Evolutionary conservation across 2,797 vertebrate species (phyloP).

Genomic region (Poliocrania exsul): DNA sequence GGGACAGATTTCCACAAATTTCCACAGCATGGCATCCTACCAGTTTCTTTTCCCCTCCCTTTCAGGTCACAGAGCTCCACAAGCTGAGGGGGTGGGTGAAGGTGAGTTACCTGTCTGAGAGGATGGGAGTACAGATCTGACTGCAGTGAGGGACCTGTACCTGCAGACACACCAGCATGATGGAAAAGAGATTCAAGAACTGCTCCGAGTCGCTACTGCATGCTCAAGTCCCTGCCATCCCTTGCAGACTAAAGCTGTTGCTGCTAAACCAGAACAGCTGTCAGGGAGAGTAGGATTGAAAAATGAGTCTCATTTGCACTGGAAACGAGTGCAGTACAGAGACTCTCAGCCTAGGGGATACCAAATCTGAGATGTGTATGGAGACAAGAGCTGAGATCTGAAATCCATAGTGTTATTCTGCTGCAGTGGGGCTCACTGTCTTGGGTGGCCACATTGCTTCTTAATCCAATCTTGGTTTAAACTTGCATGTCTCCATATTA

Average conservation of each 20-base stretch:
- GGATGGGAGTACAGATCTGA: background rate
- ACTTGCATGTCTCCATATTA: background rate
- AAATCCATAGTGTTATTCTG: background rate
- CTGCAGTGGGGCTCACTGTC: background rate
- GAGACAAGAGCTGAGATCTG: background rate
- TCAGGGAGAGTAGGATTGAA: background rate
- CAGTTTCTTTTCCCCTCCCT: background rate
- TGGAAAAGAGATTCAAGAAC: background rate
- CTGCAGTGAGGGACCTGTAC: rapidly evolving
- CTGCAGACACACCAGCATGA: background rate
- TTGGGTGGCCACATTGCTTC: background rate
- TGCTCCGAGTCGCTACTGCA: background rate
- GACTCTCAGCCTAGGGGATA: background rate
- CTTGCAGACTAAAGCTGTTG: background rate
- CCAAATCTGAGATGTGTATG: background rate
- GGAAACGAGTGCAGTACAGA: background rate
- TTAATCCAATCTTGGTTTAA: background rate
- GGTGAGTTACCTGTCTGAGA: rapidly evolving
- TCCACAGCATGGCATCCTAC: background rate
- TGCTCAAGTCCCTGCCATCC: background rate
- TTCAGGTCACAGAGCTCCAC: background rate
- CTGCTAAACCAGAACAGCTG: background rate
- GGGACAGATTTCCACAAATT: background rate
- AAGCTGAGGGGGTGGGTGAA: rapidly evolving
- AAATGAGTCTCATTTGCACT: background rate